A percentile compares a stretch with the other conserved stretches of the same genome.
Evolutionary conservation across 2,113 vertebrate species (phyloP).

Genomic region (Vireo altiloquus): DNA sequence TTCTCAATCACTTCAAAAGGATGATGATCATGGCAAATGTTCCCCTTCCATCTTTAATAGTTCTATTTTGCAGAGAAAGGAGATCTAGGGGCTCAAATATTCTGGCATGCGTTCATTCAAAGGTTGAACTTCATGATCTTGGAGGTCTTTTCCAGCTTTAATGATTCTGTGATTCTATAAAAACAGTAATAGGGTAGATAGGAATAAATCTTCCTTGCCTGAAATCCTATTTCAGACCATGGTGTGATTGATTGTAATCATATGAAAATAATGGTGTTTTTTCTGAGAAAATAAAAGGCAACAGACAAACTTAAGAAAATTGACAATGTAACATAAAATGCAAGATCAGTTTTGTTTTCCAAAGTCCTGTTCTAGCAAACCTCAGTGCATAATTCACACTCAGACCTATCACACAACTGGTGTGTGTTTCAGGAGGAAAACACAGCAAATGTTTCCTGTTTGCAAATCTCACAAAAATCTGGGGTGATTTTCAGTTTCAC

Average conservation of each 20-base stretch:
- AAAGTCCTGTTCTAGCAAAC: background rate
- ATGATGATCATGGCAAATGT: background rate
- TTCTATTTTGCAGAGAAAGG: background rate
- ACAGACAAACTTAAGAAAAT: background rate
- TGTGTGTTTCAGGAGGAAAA: background rate
- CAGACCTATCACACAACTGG: background rate
- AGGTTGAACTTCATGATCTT: background rate
- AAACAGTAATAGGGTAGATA: background rate
- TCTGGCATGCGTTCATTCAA: background rate
- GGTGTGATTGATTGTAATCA: background rate
- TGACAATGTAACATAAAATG: background rate
- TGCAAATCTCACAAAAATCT: background rate
- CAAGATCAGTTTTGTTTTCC: background rate
- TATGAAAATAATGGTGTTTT: background rate
- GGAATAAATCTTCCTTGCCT: background rate
- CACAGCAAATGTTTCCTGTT: background rate
- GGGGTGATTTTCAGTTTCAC: background rate
- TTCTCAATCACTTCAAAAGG: background rate
- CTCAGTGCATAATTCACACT: background rate
- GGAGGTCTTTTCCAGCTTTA: background rate
- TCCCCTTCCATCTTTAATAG: background rate
- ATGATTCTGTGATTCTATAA: background rate
- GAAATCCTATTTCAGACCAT: background rate
- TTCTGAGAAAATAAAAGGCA: background rate
- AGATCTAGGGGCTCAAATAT: background rate